These are phyloP conservation scores for Helicoverpa assulta DNA, from an alignment of 2,888 invertebrate genomes.

Conservation along the genomic window DNA sequence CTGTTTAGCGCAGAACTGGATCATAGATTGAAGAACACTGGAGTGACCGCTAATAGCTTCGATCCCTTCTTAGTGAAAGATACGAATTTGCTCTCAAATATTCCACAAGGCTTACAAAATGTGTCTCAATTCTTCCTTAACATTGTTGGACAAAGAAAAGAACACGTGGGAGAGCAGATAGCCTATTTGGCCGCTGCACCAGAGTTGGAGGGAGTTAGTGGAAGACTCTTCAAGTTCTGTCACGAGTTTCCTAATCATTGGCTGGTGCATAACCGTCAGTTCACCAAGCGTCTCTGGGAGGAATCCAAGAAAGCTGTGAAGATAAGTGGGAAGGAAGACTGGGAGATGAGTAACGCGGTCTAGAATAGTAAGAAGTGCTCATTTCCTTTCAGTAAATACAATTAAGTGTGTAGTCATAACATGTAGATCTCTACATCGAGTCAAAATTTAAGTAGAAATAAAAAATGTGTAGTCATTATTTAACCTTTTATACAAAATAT, in stretches of 20 bases:
- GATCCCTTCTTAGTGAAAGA: conserved; percentile 87
- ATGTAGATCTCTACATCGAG: conserved; percentile 3
- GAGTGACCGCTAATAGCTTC: conserved; percentile 92
- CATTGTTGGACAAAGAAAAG: conserved; percentile 78
- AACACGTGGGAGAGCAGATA: conserved; percentile 79
- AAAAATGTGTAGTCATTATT: conserved; percentile 19
- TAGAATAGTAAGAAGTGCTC: neutral
- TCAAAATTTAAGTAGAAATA: neutral
- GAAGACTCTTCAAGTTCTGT: conserved; percentile 81
- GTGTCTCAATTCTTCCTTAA: conserved; percentile 73
- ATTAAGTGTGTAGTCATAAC: neutral
- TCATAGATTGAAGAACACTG: conserved; percentile 86
- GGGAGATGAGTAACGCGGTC: conserved; percentile 65
- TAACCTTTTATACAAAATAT: neutral
- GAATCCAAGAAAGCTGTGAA: conserved; percentile 77
- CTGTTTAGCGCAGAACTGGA: conserved; percentile 91
- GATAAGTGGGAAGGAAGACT: conserved; percentile 76
- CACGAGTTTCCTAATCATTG: conserved; percentile 76
- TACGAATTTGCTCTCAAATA: conserved; percentile 75
- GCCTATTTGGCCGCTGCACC: conserved; percentile 78
- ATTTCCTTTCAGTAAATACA: neutral
- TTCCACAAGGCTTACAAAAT: conserved; percentile 66
- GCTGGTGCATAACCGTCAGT: conserved; percentile 68
- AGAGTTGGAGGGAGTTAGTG: conserved; percentile 72
- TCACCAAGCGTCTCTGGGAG: conserved; percentile 78